phyloP scores from a whole-genome alignment of 2,797 vertebrate genomes.

The Numenius phaeopus region DNA sequence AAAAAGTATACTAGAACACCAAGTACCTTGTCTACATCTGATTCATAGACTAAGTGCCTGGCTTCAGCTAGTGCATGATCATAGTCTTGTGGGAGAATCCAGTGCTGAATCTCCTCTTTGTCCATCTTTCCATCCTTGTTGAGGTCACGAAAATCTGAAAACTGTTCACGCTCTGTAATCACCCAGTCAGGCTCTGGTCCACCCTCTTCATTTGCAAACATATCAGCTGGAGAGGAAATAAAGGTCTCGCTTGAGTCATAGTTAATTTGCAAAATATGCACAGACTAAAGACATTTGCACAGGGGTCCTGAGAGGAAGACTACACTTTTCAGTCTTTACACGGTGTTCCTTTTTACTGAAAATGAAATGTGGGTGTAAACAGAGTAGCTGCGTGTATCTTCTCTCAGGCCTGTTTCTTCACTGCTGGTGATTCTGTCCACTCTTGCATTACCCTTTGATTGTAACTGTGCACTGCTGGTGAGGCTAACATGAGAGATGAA shows the following conservation, averaged over 20 bases:
- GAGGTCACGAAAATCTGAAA: constrained; percentile 94
- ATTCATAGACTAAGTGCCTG: constrained; percentile 94
- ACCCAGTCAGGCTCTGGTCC: constrained; percentile 97
- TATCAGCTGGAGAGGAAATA: constrained; percentile 87
- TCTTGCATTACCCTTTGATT: neutral
- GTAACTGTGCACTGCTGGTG: neutral
- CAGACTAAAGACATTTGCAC: neutral
- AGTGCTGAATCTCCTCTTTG: constrained; percentile 93
- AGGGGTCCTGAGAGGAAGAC: neutral
- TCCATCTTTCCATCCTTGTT: constrained; percentile 99
- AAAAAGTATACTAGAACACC: neutral
- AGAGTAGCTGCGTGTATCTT: neutral
- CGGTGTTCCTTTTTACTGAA: neutral
- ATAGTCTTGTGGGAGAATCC: constrained; percentile 98
- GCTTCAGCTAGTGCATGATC: constrained; percentile 97
- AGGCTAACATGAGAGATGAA: neutral
- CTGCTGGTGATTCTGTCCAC: neutral
- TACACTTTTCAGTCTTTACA: neutral
- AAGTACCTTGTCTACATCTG: constrained; percentile 92
- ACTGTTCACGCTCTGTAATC: constrained; percentile 93
- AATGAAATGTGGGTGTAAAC: neutral
- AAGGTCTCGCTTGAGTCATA: neutral
- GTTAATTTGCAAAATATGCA: neutral
- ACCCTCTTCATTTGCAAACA: constrained; percentile 95
- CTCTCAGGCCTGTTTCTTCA: neutral